Conservation (phyloP, 2,888 invertebrate genomes). For the Empis stercorea region DNA sequence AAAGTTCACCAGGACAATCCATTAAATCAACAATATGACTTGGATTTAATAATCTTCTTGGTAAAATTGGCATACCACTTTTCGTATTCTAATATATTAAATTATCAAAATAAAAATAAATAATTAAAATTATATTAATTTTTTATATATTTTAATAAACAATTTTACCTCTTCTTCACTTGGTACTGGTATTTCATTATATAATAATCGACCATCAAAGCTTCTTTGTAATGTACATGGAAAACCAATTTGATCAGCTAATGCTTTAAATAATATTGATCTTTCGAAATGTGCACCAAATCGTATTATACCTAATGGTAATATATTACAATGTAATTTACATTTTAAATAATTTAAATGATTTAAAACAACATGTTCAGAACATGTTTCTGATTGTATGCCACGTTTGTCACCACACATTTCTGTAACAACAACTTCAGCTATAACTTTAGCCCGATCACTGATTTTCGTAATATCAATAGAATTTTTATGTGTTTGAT, state of each 20-base stretch:
- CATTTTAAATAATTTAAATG: constrained; percentile 40
- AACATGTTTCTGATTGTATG: constrained; percentile 31
- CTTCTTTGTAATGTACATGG: constrained; percentile 47
- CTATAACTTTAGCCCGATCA: constrained; percentile 32
- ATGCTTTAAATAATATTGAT: constrained; percentile 49
- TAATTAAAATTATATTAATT: neutral
- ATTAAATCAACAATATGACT: constrained; percentile 51
- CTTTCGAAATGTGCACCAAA: constrained; percentile 49
- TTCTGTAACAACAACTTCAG: constrained; percentile 40
- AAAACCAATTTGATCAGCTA: constrained; percentile 49
- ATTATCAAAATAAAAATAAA: neutral
- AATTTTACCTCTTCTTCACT: constrained; percentile 20
- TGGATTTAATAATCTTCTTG: constrained; percentile 42
- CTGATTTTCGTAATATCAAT: constrained; percentile 28
- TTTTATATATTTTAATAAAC: too few species aligned
- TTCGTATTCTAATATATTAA: neutral
- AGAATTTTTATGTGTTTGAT: constrained; percentile 16
- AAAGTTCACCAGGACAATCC: constrained; percentile 13
- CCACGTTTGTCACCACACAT: constrained; percentile 39
- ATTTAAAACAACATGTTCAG: constrained; percentile 36
- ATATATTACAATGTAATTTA: constrained; percentile 36
- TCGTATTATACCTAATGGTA: constrained; percentile 45
- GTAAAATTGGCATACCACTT: constrained; percentile 27
- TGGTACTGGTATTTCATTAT: constrained; percentile 51
- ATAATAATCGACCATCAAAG: constrained; percentile 41